Conservation (phyloP, 2,888 invertebrate genomes). For the Ferrisia virgata region DNA sequence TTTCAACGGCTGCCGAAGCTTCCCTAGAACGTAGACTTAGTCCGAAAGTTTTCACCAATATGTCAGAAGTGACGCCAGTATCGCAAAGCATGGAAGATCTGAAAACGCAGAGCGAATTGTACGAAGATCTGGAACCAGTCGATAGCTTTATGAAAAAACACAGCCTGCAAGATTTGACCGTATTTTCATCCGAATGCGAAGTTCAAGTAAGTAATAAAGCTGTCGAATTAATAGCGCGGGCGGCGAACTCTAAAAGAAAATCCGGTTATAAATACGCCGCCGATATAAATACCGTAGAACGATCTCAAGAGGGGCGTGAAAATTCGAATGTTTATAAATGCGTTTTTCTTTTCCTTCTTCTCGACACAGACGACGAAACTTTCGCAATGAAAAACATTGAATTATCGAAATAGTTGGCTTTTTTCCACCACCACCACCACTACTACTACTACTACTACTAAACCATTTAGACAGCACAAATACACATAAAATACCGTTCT, state of each 20-base stretch:
- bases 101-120: constrained; percentile 51
- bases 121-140: constrained; percentile 35
- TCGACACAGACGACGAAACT: neutral
- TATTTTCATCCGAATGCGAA: constrained; percentile 7
- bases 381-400: neutral
- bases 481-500: neutral
- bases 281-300: neutral
- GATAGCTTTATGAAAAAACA: constrained; percentile 34
- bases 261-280: constrained; percentile 9
- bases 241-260: neutral
- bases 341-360: neutral
- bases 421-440: neutral
- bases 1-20: neutral
- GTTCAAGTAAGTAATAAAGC: constrained; percentile 12
- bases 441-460: neutral
- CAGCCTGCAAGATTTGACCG: constrained; percentile 42
- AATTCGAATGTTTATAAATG: neutral
- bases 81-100: constrained; percentile 55
- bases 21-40: constrained; percentile 55
- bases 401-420: neutral
- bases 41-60: constrained; percentile 61
- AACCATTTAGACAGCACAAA: neutral
- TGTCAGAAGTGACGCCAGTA: constrained; percentile 31
- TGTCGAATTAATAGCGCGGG: neutral
- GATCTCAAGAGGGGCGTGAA: neutral